phyloP scores from a whole-genome alignment of 1,140 invertebrate genomes.

The Coptotermes formosanus region DNA sequence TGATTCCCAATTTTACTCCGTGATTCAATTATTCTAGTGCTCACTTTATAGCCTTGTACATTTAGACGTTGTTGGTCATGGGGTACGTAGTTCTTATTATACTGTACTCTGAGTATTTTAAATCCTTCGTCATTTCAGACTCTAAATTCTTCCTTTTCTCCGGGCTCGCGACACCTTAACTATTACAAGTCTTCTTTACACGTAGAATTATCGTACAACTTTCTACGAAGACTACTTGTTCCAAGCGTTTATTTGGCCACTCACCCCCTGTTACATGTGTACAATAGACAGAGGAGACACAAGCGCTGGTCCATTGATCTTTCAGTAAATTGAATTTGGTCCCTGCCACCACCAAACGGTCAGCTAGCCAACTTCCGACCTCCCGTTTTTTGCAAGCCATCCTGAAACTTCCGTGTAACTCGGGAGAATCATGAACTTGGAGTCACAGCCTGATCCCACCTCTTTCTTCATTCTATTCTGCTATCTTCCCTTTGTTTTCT shows the following conservation, averaged over 20 bases:
- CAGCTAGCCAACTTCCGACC: background rate
- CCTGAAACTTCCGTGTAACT: background rate
- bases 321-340: slow-evolving; percentile 3
- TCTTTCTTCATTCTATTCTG: background rate
- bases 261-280: background rate
- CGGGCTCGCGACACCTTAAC: too few relatives aligned
- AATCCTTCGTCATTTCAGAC: too few relatives aligned
- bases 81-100: too few relatives aligned
- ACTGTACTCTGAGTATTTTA: too few relatives aligned
- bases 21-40: too few relatives aligned
- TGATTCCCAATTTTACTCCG: too few relatives aligned
- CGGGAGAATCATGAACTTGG: background rate
- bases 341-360: background rate
- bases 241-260: background rate
- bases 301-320: background rate
- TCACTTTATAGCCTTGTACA: too few relatives aligned
- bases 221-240: background rate
- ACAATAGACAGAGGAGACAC: background rate
- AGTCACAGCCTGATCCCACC: background rate
- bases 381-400: background rate
- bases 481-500: background rate
- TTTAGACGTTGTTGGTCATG: too few relatives aligned
- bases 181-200: too few relatives aligned
- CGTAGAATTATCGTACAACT: too few relatives aligned
- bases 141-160: too few relatives aligned